phyloP scores from a whole-genome alignment of 2,888 invertebrate genomes.

The Podotricha telesiphe region DNA sequence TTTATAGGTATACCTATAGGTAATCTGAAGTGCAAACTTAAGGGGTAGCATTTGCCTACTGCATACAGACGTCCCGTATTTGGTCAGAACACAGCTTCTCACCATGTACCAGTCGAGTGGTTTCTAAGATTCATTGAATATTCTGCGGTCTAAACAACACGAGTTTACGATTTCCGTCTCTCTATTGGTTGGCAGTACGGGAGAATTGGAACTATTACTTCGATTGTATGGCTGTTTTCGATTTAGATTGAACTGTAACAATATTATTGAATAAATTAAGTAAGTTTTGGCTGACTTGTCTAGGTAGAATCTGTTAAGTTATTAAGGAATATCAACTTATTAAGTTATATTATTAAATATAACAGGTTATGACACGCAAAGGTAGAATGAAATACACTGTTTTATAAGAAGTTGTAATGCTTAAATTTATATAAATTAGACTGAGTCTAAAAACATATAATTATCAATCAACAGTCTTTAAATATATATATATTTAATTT shows the following conservation, averaged over 20 bases:
- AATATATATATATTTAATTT: no score
- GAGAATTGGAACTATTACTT: slow-evolving; percentile 8
- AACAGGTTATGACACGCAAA: background rate
- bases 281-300: background rate
- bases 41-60: slow-evolving; percentile 34
- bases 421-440: no score
- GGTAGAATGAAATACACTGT: no score
- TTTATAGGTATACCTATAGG: slow-evolving; percentile 25
- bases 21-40: slow-evolving; percentile 26
- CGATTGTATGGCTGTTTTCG: slow-evolving; percentile 7
- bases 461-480: no score
- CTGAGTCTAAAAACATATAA: no score
- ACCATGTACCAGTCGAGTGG: slow-evolving; percentile 32
- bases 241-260: slow-evolving; percentile 2
- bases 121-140: slow-evolving; percentile 33
- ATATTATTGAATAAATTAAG: background rate
- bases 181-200: slow-evolving; percentile 12
- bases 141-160: slow-evolving; percentile 26
- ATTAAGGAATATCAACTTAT: no score
- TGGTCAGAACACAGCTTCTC: slow-evolving; percentile 37
- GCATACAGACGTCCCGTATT: slow-evolving; percentile 36
- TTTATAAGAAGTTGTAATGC: no score
- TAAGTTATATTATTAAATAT: background rate
- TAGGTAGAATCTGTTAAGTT: background rate
- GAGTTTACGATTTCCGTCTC: slow-evolving; percentile 27